Evolutionary conservation across 2,888 invertebrate species (phyloP).

Genomic region (Mythimna lalbum): DNA sequence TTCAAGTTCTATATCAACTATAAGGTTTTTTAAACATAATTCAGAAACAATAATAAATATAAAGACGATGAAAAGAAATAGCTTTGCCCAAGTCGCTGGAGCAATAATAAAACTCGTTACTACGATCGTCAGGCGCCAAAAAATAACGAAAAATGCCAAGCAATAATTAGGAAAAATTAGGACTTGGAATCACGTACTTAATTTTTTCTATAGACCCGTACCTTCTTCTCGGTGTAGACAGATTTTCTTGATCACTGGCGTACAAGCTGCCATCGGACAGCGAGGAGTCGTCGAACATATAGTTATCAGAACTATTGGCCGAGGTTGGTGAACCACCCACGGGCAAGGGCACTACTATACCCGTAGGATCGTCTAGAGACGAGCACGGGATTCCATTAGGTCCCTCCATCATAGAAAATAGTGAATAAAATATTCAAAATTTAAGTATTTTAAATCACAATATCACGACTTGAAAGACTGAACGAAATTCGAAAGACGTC

Average conservation of each 20-base stretch:
- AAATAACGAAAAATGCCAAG: slow-evolving; percentile 10
- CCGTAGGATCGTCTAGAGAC: slow-evolving; percentile 65
- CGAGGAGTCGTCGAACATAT: slow-evolving; percentile 92
- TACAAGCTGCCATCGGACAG: slow-evolving; percentile 93
- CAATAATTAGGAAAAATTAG: background rate
- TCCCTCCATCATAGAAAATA: slow-evolving; percentile 70
- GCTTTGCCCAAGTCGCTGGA: slow-evolving; percentile 8
- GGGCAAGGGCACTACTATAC: slow-evolving; percentile 66
- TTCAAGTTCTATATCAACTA: too few species aligned
- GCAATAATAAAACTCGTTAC: background rate
- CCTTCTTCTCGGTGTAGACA: slow-evolving; percentile 92
- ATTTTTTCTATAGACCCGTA: slow-evolving; percentile 71
- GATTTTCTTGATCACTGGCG: slow-evolving; percentile 96
- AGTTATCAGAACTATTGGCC: slow-evolving; percentile 92
- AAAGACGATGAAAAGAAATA: background rate
- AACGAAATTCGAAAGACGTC: slow-evolving; percentile 3
- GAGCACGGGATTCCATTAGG: slow-evolving; percentile 69
- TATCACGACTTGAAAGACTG: slow-evolving; percentile 20
- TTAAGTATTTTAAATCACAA: slow-evolving; percentile 4
- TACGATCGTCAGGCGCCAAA: background rate
- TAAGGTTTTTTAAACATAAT: background rate
- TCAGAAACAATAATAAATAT: background rate
- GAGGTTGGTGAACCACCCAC: slow-evolving; percentile 83
- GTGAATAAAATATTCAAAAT: slow-evolving; percentile 61
- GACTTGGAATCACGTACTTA: slow-evolving; percentile 5